A percentile compares a stretch with the other conserved stretches of the same genome.
These are phyloP conservation scores for Syngnathus rostellatus DNA, from an alignment of 2,797 vertebrate species.

Conservation along the genomic window DNA sequence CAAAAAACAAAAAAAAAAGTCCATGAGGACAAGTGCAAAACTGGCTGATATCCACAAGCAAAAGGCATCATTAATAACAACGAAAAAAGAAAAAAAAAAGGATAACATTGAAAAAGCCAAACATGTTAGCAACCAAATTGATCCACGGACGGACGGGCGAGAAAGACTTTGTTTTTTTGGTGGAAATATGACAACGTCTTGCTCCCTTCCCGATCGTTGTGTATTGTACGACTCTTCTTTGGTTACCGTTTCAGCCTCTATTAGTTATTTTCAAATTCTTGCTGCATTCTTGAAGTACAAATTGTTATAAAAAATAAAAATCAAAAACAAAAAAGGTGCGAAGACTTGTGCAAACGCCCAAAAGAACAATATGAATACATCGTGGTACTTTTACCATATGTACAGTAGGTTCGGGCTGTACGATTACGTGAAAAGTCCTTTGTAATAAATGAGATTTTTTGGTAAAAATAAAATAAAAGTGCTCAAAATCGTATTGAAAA, in stretches of 20 bases:
- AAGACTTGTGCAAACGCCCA: slow-evolving; percentile 58
- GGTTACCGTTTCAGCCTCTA: neutral
- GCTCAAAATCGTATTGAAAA: slow-evolving; percentile 54
- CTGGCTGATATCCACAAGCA: slow-evolving; percentile 54
- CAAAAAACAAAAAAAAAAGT: slow-evolving; percentile 30
- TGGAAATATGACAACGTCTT: neutral
- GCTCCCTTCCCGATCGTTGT: neutral
- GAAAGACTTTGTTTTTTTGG: neutral
- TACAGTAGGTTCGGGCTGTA: slow-evolving; percentile 33
- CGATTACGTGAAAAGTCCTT: slow-evolving; percentile 37
- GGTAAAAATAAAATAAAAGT: slow-evolving; percentile 43
- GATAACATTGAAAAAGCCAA: slow-evolving; percentile 16
- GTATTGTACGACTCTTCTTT: neutral
- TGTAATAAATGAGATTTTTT: slow-evolving; percentile 23
- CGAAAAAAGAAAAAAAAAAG: slow-evolving; percentile 38
- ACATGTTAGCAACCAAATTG: neutral
- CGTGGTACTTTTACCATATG: slow-evolving; percentile 43
- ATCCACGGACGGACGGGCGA: neutral
- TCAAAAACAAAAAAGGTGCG: slow-evolving; percentile 53
- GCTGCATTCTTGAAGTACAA: neutral
- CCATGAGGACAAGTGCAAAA: slow-evolving; percentile 70
- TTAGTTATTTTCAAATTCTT: neutral
- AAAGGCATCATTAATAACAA: slow-evolving; percentile 25
- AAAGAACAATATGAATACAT: slow-evolving; percentile 26
- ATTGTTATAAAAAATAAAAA: neutral